Evolutionary conservation across 2,113 vertebrate genomes (phyloP), one percentile per base, ranked within the genome.

Genomic region (Orthonyx spaldingii): DNA sequence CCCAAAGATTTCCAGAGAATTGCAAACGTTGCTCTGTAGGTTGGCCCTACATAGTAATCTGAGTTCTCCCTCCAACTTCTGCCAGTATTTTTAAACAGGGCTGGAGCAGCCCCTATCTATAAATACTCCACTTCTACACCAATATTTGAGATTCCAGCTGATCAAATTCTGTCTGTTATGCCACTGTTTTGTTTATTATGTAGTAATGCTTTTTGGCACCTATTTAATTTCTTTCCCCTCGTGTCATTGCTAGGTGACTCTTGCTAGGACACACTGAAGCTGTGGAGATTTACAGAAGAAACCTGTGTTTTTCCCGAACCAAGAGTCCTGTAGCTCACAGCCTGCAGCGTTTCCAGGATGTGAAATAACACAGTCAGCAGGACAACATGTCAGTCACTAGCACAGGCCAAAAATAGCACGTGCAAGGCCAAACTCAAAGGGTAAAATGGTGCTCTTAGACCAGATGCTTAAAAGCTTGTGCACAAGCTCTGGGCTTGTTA

Each of bases 351-450:
- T 76, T 94, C 79, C 92, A 91, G 59, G 78, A 91, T 87, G 86
- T 93, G 89, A 76, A 93, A 94, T 95, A 96, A 97, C 84, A 92
- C 68, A 89, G 74, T 75, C 94, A 97, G 96, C 93, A 97, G 95
- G 94, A 89, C 93, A 96, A 93, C 96, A 66, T 96, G 92, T 93
- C 95, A 94, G 91, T 94, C 41, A 57, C 78, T 59, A 66, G 70
- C 76, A 68, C 65, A 59, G 86, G 94, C 93, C 94, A 95, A 92
- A 97, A 96, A 97, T 91, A 97, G 79, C 84, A 89, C 2, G 2
- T 59, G 68, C 75, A 68, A 68, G 69, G 74, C 94, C 91, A 84
- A 91, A 72, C n/a, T 92, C 50, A 66, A 83, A 95, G 68, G 87
- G 88, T 95, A 66, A 88, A 88, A 41, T 12, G n/a, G 26, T 84